Evolutionary conservation across 1,140 invertebrate species (phyloP), one percentile per base, ranked within the genome.

Genomic region (Calliphora vicina): DNA sequence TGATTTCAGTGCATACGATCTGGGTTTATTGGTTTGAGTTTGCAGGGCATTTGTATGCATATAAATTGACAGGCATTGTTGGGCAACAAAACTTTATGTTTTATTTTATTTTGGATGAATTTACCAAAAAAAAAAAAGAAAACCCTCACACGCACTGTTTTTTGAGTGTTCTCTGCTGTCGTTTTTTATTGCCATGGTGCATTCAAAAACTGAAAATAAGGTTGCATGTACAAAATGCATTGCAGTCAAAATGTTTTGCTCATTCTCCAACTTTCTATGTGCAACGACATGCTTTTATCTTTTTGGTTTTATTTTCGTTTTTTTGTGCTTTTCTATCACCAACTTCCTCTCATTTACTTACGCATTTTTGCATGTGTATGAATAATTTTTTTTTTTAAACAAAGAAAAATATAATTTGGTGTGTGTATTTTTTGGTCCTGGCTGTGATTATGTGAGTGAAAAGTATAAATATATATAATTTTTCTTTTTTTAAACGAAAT

Each of bases 301-400:
- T 20, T 67, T 67, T n/a, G 45, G n/a, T n/a, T n/a, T n/a, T n/a
- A n/a, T n/a, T n/a, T n/a, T n/a, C n/a, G n/a, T n/a, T n/a, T 57
- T 57, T 57, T 35, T 35, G 35, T n/a, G 15, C n/a, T 57, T 57
- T 67, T 67, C 61, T 67, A 78, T 78, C 74, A 23, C 8, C 61
- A 23, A 25, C 10, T 13, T 13, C 35, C 35, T 78, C 74, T 78
- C 74, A 43, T 78, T 13, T 23, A 78, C 74, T 13, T 23, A 78
- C 74, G 74, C 74, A 78, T 43, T 78, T 67, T 67, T 23, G 61
- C 61, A 67, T 23, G 50, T 57, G 50, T n/a, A 57, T 57, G 15
- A 17, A n/a, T 8, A 15, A 13, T 57, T 57, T 57, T 57, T 57
- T 57, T 57, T n/a, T 67, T 67, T 23, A 20, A 67, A 50, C 12